Evolutionary conservation across 2,797 vertebrate species (phyloP).

Genomic region (Momotus momota): DNA sequence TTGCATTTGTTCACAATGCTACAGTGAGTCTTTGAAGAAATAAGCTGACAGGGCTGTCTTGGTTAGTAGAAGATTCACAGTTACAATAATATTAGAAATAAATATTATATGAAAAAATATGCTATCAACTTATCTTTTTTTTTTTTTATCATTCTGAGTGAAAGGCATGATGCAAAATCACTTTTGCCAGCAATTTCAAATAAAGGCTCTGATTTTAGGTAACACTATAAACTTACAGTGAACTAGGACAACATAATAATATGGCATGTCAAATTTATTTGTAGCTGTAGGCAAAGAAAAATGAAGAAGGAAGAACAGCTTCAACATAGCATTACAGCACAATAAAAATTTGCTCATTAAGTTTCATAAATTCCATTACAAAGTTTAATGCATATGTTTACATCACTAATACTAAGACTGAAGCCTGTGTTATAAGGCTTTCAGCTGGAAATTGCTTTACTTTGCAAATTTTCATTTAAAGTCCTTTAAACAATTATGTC

Average conservation of each 20-base stretch:
- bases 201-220: constrained; percentile 20
- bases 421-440: constrained; percentile 3
- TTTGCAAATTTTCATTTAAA: constrained; percentile 53
- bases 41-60: neutral
- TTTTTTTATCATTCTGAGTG: neutral
- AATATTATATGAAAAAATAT: neutral
- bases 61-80: neutral
- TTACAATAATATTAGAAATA: neutral
- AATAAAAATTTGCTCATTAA: constrained; percentile 64
- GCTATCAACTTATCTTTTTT: constrained; percentile 7
- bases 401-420: neutral
- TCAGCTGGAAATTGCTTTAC: constrained; percentile 52
- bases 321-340: neutral
- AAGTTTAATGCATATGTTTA: constrained; percentile 63
- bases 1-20: neutral
- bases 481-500: constrained; percentile 45
- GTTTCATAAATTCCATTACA: constrained; percentile 63
- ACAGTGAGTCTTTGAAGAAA: neutral
- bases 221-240: constrained; percentile 33
- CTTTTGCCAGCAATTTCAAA: constrained; percentile 43
- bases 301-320: constrained; percentile 33
- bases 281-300: constrained; percentile 59
- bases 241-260: constrained; percentile 56
- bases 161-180: neutral
- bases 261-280: constrained; percentile 64